phyloP scores from a whole-genome alignment of 1,140 invertebrate species.

The Diorhabda carinulata region DNA sequence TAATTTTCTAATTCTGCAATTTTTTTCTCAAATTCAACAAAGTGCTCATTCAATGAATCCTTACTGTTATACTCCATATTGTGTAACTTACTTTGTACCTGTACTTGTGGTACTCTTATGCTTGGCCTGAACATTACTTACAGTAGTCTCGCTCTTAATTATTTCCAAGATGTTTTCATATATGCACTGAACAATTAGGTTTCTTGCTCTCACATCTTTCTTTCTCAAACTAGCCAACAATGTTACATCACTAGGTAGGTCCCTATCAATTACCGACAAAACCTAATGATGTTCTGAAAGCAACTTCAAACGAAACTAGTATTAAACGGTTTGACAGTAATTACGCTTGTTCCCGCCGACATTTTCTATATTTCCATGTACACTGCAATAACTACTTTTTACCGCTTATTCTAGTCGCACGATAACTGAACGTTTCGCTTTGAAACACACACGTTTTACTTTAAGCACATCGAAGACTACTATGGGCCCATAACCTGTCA shows the following conservation, averaged over 20 bases:
- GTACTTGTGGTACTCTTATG: not conserved
- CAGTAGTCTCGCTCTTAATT: not conserved
- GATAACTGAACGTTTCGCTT: no score
- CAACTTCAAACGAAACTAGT: slow-evolving; percentile 26
- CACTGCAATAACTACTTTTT: no score
- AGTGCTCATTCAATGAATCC: not conserved
- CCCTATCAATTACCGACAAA: slow-evolving; percentile 9
- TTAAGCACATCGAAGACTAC: no score
- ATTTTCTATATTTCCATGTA: no score
- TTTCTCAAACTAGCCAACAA: slow-evolving; percentile 16
- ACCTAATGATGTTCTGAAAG: slow-evolving; percentile 23
- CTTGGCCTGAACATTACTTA: not conserved
- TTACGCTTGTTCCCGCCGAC: not conserved
- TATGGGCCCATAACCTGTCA: no score
- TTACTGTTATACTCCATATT: slow-evolving; percentile 3
- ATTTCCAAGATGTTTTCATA: slow-evolving; percentile 11
- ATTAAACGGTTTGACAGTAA: slow-evolving; percentile 24
- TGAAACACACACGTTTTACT: no score
- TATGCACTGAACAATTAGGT: slow-evolving; percentile 15
- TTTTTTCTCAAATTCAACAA: slow-evolving; percentile 1
- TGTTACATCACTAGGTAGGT: slow-evolving; percentile 13
- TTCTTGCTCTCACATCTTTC: slow-evolving; percentile 22
- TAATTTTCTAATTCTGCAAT: slow-evolving; percentile 3
- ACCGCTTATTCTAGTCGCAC: no score
- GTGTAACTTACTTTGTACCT: slow-evolving; percentile 7